phyloP scores from a whole-genome alignment of 1,140 invertebrate genomes.

The Polyergus mexicanus region DNA sequence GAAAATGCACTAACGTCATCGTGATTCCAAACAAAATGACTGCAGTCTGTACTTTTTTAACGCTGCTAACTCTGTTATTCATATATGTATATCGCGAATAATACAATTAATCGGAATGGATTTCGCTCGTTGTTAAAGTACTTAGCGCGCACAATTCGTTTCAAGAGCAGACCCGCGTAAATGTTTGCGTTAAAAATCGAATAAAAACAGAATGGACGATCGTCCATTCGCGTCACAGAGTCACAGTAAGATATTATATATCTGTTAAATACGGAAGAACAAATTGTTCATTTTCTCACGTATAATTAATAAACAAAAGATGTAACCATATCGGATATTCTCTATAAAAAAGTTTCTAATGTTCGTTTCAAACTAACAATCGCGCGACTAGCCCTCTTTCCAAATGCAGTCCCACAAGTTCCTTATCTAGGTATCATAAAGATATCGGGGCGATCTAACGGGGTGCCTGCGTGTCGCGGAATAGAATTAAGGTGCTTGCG shows the following conservation, averaged over 20 bases:
- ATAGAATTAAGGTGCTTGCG: constrained; percentile 44
- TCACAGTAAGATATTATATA: background rate
- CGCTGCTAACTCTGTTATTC: constrained; percentile 25
- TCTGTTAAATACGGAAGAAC: background rate
- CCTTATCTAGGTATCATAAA: background rate
- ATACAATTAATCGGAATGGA: constrained; percentile 52
- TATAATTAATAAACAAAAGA: background rate
- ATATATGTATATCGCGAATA: constrained; percentile 51
- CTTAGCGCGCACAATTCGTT: constrained; percentile 47
- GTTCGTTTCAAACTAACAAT: background rate
- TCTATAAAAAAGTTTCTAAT: background rate
- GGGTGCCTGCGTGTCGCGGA: constrained; percentile 9
- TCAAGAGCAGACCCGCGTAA: constrained; percentile 10
- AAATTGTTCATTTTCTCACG: background rate
- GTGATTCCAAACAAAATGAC: constrained; percentile 46
- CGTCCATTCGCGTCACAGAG: background rate
- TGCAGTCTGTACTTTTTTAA: constrained; percentile 22
- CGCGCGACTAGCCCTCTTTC: background rate
- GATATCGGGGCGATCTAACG: constrained; percentile 40
- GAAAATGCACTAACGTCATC: constrained; percentile 25
- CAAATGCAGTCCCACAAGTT: background rate
- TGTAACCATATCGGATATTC: background rate
- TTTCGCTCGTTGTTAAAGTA: constrained; percentile 48
- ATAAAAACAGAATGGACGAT: constrained; percentile 18
- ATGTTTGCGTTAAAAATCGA: constrained; percentile 16